Percentiles rank a stretch among this genome's conserved stretches.
phyloP scores from a whole-genome alignment of 1,140 invertebrate species.

The Drosophila tsacasi region DNA sequence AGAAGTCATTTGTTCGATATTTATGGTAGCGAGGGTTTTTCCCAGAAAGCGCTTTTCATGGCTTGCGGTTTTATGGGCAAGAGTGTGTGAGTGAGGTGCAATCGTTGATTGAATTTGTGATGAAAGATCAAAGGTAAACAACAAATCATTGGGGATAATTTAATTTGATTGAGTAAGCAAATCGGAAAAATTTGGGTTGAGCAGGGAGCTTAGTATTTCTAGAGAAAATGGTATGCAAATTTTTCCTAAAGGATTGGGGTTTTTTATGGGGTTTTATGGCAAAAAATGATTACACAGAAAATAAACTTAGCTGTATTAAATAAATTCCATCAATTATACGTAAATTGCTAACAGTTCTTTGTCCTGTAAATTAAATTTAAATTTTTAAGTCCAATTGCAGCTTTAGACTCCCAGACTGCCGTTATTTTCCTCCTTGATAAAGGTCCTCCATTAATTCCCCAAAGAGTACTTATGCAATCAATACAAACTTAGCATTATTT shows the following conservation, averaged over 20 bases:
- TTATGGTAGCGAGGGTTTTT: conserved; percentile 36
- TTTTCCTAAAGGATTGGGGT: too few species aligned
- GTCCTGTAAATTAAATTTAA: too few species aligned
- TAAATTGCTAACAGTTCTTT: neutral
- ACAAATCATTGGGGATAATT: conserved; percentile 26
- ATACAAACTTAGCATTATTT: conserved; percentile 21
- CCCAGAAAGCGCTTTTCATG: conserved; percentile 19
- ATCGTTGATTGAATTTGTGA: conserved; percentile 30
- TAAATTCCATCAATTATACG: neutral
- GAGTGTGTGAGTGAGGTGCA: neutral
- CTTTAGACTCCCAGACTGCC: neutral
- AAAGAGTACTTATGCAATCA: neutral
- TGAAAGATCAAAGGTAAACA: conserved; percentile 47
- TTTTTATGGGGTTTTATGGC: neutral
- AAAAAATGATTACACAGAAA: neutral
- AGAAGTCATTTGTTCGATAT: conserved; percentile 61
- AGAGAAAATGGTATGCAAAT: neutral
- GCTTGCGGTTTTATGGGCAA: neutral
- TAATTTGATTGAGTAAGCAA: conserved; percentile 12
- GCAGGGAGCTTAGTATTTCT: neutral
- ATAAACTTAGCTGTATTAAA: neutral
- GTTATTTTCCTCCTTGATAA: neutral
- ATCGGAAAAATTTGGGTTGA: neutral
- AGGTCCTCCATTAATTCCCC: neutral
- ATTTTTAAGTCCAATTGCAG: too few species aligned